Conservation (phyloP, 2,888 invertebrate genomes). For the Eilema sororculum region DNA sequence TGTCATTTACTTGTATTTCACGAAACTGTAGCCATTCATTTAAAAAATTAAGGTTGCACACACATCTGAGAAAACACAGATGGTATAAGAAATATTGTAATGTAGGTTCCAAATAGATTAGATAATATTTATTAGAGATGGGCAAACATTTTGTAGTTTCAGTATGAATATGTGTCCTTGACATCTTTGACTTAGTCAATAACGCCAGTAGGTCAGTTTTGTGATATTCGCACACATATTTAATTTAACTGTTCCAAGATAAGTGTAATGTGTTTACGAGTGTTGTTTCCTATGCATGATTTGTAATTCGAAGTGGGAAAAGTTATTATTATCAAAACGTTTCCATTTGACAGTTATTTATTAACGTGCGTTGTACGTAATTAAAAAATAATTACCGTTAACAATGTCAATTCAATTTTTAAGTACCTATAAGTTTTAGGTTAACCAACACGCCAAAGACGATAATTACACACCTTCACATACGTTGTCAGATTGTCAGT, state of each 20-base stretch:
- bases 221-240: background rate
- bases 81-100: slow-evolving; percentile 34
- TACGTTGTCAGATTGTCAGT: too few species aligned
- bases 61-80: slow-evolving; percentile 38
- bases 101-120: slow-evolving; percentile 26
- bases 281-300: background rate
- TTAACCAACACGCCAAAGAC: too few species aligned
- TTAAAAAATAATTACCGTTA: too few species aligned
- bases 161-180: slow-evolving; percentile 19
- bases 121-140: slow-evolving; percentile 29
- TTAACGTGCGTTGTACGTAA: background rate
- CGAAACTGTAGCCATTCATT: slow-evolving; percentile 33
- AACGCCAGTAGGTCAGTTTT: slow-evolving; percentile 13
- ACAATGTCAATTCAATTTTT: too few species aligned
- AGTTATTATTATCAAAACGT: background rate
- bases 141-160: slow-evolving; percentile 12
- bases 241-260: background rate
- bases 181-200: slow-evolving; percentile 13
- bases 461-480: too few species aligned
- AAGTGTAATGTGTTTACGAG: background rate
- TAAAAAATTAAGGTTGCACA: slow-evolving; percentile 43
- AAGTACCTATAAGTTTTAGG: too few species aligned
- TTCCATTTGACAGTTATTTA: background rate
- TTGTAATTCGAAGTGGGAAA: background rate
- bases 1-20: slow-evolving; percentile 26